phyloP scores from a whole-genome alignment of 1,140 invertebrate genomes.

The Drosophila biarmipes region DNA sequence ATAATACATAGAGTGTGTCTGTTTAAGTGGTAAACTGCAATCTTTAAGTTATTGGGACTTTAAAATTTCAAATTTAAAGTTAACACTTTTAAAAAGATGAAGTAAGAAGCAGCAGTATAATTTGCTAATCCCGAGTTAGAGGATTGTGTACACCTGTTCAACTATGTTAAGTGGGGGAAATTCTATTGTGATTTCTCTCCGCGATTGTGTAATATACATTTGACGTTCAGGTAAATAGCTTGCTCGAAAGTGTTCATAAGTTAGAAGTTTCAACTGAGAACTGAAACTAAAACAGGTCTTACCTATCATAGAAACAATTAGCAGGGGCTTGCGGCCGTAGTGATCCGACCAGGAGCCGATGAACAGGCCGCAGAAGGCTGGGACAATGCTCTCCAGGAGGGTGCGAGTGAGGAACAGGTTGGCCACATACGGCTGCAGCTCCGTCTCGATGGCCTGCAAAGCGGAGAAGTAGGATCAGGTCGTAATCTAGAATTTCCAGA shows the following conservation, averaged over 20 bases:
- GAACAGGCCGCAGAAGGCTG: constrained; percentile 88
- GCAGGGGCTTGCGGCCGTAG: constrained; percentile 89
- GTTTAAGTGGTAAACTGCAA: too few species aligned
- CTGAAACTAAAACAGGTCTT: constrained; percentile 15
- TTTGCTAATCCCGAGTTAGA: background rate
- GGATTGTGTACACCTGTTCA: background rate
- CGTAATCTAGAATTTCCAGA: too few species aligned
- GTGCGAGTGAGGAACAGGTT: constrained; percentile 86
- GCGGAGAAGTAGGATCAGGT: background rate
- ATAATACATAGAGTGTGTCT: background rate
- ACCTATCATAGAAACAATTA: constrained; percentile 86
- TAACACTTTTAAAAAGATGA: too few species aligned
- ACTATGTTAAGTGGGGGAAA: background rate
- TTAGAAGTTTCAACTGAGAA: background rate
- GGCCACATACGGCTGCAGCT: constrained; percentile 87
- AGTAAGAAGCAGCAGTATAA: too few species aligned
- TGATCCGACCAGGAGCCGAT: constrained; percentile 90
- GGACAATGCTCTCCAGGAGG: constrained; percentile 87
- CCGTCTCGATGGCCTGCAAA: constrained; percentile 85
- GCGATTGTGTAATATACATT: background rate
- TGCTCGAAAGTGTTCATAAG: background rate
- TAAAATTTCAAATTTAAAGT: too few species aligned
- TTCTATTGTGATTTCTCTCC: background rate
- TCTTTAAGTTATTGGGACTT: background rate
- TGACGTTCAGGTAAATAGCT: background rate